Percentiles rank a stretch among this genome's conserved stretches.
Conservation (phyloP, 2,113 vertebrate species). For the Myrmophylax atrothorax region DNA sequence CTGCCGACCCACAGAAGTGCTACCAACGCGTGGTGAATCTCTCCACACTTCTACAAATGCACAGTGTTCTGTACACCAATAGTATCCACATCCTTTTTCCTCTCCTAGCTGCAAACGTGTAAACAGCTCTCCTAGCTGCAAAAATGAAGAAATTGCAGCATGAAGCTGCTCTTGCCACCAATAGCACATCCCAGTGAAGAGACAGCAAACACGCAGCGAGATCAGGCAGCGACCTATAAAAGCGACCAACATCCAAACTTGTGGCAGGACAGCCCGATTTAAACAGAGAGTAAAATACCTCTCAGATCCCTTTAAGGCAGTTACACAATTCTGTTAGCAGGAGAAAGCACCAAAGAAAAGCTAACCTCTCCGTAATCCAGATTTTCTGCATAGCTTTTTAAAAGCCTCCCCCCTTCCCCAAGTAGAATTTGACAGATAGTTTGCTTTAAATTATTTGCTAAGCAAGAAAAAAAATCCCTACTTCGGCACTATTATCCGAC, state of each 20-base stretch:
- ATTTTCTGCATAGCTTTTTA: not conserved
- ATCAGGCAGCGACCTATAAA: not conserved
- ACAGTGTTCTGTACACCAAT: accelerated
- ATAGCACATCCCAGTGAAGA: accelerated
- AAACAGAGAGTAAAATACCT: not conserved
- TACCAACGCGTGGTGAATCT: accelerated
- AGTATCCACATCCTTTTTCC: not conserved
- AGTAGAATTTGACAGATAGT: not conserved
- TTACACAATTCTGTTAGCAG: not conserved
- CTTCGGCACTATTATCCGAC: not conserved
- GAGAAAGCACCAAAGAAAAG: not conserved
- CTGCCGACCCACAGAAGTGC: not conserved
- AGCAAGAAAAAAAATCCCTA: not conserved
- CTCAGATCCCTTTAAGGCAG: not conserved
- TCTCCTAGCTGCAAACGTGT: not conserved
- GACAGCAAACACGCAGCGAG: not conserved
- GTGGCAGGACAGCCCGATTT: not conserved
- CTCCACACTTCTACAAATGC: not conserved
- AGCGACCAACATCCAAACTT: accelerated
- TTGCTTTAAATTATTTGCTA: not conserved
- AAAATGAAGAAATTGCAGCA: not conserved
- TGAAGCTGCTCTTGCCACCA: not conserved
- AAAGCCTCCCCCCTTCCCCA: not conserved
- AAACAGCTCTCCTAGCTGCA: not conserved
- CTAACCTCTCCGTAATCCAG: not conserved